Conservation (phyloP, 2,888 invertebrate genomes). For the Watsonalla binaria region DNA sequence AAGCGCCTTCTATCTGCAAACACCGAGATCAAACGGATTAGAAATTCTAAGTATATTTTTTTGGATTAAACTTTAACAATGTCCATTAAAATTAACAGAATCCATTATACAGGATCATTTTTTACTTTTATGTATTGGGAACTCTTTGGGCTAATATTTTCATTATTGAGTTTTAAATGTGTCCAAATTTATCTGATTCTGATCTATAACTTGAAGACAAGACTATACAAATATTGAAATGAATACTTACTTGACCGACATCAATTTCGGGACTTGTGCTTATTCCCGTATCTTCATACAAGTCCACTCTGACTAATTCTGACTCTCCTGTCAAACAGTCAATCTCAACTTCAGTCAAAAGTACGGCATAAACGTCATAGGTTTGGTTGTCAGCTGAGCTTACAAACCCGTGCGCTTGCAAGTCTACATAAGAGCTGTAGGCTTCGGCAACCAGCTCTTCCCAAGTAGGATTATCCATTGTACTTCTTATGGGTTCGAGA, state of each 20-base stretch:
- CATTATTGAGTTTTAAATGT: conserved; percentile 31
- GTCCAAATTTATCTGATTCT: neutral
- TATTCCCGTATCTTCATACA: conserved; percentile 81
- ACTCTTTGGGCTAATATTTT: too few relatives aligned
- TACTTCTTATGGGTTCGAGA: conserved; percentile 56
- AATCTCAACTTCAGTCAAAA: conserved; percentile 82
- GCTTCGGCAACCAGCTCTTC: conserved; percentile 68
- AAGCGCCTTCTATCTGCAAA: conserved; percentile 78
- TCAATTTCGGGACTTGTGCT: conserved; percentile 82
- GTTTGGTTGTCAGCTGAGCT: conserved; percentile 23
- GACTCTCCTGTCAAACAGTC: conserved; percentile 85
- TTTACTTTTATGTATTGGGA: conserved; percentile 24
- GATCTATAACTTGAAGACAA: neutral
- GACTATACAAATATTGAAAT: neutral
- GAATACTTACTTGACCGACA: conserved; percentile 75
- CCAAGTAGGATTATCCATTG: conserved; percentile 64
- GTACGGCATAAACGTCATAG: conserved; percentile 70
- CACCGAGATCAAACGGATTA: neutral
- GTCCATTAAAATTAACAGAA: too few relatives aligned
- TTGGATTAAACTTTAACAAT: neutral
- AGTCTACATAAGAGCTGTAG: conserved; percentile 34
- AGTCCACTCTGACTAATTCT: conserved; percentile 78
- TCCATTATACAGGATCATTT: too few relatives aligned
- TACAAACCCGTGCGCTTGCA: conserved; percentile 41
- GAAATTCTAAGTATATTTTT: neutral